Evolutionary conservation across 1,140 invertebrate species (phyloP).

Genomic region (Eriocheir sinensis): DNA sequence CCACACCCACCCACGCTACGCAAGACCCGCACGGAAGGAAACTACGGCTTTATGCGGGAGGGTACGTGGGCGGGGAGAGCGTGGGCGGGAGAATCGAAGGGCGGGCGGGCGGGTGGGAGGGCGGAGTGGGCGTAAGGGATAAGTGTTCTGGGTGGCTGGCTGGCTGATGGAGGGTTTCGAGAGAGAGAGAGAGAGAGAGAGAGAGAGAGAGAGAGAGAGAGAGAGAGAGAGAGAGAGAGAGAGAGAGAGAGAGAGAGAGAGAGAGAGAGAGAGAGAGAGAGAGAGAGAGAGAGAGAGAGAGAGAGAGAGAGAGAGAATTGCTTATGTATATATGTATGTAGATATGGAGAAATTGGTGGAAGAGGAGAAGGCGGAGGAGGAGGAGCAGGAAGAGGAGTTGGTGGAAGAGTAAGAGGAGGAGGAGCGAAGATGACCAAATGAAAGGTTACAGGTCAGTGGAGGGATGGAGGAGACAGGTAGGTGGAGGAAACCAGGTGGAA

Average conservation of each 20-base stretch:
- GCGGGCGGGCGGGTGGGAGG: neutral
- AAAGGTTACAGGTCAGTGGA: neutral
- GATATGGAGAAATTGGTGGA: too few species aligned
- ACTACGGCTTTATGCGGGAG: neutral
- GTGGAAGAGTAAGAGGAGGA: too few species aligned
- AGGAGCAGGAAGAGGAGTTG: too few species aligned
- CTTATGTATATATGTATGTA: too few species aligned
- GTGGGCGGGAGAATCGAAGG: neutral
- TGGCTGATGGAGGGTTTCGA: neutral
- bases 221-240: neutral
- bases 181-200: neutral
- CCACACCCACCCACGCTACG: neutral
- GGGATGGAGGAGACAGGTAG: neutral
- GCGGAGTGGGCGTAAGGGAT: neutral
- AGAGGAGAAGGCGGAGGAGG: too few species aligned
- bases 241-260: neutral
- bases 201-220: conserved; percentile 4
- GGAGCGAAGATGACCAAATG: too few species aligned
- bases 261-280: neutral
- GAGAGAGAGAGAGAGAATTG: too few species aligned
- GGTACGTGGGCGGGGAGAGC: neutral
- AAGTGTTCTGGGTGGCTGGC: neutral
- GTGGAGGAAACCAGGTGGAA: neutral
- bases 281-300: neutral
- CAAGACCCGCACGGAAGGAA: neutral